Conservation (phyloP, 2,888 invertebrate species). For the Nesidiocoris tenuis region DNA sequence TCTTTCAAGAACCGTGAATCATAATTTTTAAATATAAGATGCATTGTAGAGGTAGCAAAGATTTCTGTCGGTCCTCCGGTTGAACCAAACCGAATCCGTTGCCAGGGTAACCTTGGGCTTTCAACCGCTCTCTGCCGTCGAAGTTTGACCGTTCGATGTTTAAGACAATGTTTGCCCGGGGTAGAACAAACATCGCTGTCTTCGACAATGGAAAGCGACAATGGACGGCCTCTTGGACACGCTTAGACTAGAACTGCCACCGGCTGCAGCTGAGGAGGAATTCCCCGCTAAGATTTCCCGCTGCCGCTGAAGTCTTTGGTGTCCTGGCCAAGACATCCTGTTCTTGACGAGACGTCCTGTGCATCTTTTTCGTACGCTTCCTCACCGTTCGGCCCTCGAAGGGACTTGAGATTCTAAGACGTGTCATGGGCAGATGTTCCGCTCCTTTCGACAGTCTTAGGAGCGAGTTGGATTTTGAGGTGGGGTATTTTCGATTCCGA, state of each 20-base stretch:
- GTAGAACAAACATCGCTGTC: slow-evolving; percentile 14
- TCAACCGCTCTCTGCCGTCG: slow-evolving; percentile 15
- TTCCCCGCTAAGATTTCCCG: background rate
- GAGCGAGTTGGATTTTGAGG: no score
- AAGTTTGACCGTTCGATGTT: slow-evolving; percentile 30
- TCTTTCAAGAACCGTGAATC: no score
- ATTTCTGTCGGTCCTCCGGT: no score
- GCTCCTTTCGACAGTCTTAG: no score
- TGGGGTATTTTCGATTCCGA: no score
- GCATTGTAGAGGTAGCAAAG: no score
- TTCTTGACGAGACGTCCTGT: background rate
- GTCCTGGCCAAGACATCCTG: background rate
- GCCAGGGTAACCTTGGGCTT: no score
- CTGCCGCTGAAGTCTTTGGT: background rate
- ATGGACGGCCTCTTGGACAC: background rate
- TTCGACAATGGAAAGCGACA: slow-evolving; percentile 12
- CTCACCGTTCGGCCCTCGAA: background rate
- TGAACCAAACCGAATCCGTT: no score
- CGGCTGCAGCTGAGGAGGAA: background rate
- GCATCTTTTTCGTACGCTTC: background rate
- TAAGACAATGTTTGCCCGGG: slow-evolving; percentile 36
- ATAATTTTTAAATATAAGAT: no score
- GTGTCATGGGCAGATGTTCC: no score
- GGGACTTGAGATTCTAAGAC: no score
- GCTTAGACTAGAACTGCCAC: background rate